phyloP scores from a whole-genome alignment of 2,113 vertebrate species.

The Macrotus californicus region DNA sequence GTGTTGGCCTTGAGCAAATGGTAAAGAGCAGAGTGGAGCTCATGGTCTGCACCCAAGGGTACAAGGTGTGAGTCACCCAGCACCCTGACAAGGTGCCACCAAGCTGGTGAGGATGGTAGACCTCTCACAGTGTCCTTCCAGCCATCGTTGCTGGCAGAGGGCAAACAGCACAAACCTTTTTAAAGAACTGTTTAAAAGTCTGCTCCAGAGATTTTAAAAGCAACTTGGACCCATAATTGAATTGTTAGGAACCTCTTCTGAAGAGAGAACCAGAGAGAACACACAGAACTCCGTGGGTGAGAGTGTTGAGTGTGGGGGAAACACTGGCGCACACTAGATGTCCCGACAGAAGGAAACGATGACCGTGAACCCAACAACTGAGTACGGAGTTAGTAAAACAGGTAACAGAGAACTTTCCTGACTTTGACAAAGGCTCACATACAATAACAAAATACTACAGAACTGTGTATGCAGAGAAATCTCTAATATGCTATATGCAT shows the following conservation, averaged over 20 bases:
- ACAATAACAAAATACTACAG: neutral
- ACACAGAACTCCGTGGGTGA: neutral
- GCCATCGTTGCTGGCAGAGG: neutral
- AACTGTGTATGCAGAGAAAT: neutral
- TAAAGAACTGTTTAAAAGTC: neutral
- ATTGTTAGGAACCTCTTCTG: neutral
- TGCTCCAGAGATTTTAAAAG: neutral
- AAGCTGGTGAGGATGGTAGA: accelerated
- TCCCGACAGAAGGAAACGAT: neutral
- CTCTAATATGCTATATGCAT: neutral
- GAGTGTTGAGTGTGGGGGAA: neutral
- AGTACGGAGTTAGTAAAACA: neutral
- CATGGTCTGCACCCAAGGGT: neutral
- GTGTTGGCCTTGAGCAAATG: neutral
- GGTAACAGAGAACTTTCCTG: neutral
- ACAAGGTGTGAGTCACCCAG: neutral
- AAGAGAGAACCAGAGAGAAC: neutral
- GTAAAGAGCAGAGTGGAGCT: neutral
- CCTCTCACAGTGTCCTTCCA: neutral
- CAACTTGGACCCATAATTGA: neutral
- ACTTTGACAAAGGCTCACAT: neutral
- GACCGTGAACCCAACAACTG: neutral
- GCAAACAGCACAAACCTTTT: neutral
- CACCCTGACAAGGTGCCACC: neutral
- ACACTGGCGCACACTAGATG: neutral